These are phyloP conservation scores for Formica aserva DNA, from an alignment of 2,888 invertebrate species.

Conservation along the genomic window DNA sequence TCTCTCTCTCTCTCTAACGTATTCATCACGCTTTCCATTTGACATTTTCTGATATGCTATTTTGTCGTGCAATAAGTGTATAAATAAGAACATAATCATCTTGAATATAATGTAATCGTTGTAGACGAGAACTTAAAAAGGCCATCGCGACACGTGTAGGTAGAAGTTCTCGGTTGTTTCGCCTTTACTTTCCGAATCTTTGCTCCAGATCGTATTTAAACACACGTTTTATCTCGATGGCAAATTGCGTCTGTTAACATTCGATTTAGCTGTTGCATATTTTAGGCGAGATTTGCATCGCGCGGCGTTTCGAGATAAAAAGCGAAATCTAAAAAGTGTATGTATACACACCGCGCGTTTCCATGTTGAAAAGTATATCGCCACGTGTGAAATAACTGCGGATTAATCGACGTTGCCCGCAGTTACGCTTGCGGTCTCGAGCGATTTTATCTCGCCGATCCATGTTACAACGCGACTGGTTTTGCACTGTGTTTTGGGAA, in stretches of 20 bases:
- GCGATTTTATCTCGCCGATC: slow-evolving; percentile 38
- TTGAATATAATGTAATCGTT: background rate
- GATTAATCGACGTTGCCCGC: slow-evolving; percentile 26
- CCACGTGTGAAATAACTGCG: slow-evolving; percentile 26
- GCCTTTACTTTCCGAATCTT: slow-evolving; percentile 19
- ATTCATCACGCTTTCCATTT: slow-evolving; percentile 10
- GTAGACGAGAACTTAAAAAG: background rate
- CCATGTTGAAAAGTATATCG: slow-evolving; percentile 29
- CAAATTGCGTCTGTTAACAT: slow-evolving; percentile 32
- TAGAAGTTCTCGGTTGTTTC: background rate
- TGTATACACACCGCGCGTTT: background rate
- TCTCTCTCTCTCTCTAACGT: background rate
- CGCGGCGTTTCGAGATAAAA: slow-evolving; percentile 8
- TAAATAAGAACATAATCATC: slow-evolving; percentile 35
- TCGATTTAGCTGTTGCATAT: slow-evolving; percentile 35
- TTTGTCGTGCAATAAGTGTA: background rate
- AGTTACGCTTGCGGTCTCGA: slow-evolving; percentile 4
- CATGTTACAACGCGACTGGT: background rate
- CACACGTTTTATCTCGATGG: slow-evolving; percentile 21
- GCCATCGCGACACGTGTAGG: background rate
- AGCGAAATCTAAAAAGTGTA: slow-evolving; percentile 12
- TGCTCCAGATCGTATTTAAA: background rate
- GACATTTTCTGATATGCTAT: slow-evolving; percentile 19
- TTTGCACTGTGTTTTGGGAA: background rate
- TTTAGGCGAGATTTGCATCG: slow-evolving; percentile 43